phyloP scores from a whole-genome alignment of 2,888 invertebrate species.

The Aphodius granarius region DNA sequence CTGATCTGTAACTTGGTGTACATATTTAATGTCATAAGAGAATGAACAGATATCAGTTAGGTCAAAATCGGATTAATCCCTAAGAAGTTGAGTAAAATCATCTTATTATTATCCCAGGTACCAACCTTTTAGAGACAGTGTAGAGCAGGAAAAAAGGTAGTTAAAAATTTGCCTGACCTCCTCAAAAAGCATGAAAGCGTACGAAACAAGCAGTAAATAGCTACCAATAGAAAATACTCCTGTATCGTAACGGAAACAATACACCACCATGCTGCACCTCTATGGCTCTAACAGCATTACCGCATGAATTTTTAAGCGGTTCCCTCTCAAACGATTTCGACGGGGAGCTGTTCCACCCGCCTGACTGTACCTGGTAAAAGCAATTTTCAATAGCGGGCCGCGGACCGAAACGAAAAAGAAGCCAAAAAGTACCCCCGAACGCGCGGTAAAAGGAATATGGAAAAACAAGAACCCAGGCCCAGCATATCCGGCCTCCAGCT shows the following conservation, averaged over 20 bases:
- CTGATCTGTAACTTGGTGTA: too few species aligned
- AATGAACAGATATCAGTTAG: too few species aligned
- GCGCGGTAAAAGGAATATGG: background rate
- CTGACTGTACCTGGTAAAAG: background rate
- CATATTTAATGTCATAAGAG: too few species aligned
- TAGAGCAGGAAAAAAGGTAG: too few species aligned
- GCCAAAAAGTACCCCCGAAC: background rate
- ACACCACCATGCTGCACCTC: background rate
- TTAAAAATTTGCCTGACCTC: too few species aligned
- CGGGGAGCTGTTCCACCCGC: background rate
- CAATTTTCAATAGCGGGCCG: background rate
- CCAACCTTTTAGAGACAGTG: too few species aligned
- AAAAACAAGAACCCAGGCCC: background rate
- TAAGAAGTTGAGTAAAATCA: too few species aligned
- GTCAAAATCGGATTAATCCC: too few species aligned
- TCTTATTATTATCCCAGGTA: too few species aligned
- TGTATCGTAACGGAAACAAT: background rate
- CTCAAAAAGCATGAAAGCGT: background rate
- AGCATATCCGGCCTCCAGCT: background rate
- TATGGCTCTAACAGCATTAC: background rate
- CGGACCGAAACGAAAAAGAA: background rate
- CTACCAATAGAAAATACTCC: background rate
- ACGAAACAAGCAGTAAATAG: background rate
- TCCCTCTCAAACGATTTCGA: background rate
- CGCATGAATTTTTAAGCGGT: background rate